Evolutionary conservation across 2,888 invertebrate species (phyloP), one percentile per base, ranked within the genome.

Genomic region (Ditula angustiorana): DNA sequence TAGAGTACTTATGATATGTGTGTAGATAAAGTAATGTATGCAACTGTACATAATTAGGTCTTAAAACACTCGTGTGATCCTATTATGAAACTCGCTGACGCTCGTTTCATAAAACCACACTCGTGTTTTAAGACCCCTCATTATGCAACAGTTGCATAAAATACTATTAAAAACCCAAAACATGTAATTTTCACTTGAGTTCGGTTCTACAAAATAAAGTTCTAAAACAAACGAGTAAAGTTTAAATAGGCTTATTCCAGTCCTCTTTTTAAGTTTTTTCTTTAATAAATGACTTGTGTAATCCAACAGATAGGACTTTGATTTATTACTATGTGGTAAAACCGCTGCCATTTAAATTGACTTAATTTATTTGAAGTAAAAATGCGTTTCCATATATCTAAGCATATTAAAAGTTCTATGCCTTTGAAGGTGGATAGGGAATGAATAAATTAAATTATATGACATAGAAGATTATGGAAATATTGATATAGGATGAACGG

Each of bases 201-300:
- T 41, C 37, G 50, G 50, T 37, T 28, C 37, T 60, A 37, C 41
- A 21, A 50, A 50, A 50, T 28, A 41, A 60, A 60, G 37, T 59
- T 59, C 50, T 26, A 50, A 30, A 50, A 60, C 30, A 50, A 60
- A 60, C 41, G 59, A 60, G 59, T 50, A 50, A 60, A 60, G 50
- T 60, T 60, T 41, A 50, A 37, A 60, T 50, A 50, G 57, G 47
- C 24, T 47, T 24, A 46, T 30, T 28, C 33, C 26, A 30, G 28
- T 60, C 50, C 13, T 13, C 28, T 11, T 46, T 46, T 46, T 24
- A 41, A 41, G 50, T 49, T 49, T 13, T 58, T 47, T 35, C 30
- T 35, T 49, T 49, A 13, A 33, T 44, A 49, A 58, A 23, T 24
- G 50, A 60, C 49, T 35, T 41, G 41, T 13, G 37, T 50, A 49